Evolutionary conservation across 2,113 vertebrate species (phyloP), one percentile per base, ranked within the genome.

Genomic region (Protomyctophum bolini): DNA sequence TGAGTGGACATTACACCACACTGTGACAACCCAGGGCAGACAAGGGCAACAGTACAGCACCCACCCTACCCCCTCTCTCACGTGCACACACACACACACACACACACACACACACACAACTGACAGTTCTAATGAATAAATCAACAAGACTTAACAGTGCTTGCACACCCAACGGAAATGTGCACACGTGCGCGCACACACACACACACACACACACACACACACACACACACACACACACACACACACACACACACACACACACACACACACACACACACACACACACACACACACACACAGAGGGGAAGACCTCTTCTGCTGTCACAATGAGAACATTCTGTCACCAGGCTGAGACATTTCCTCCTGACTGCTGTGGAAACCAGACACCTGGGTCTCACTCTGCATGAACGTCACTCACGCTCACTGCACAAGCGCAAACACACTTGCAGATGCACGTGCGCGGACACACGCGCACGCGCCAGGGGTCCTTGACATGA

Each of bases 1-100:
- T 56, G 70, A 80, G 77, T 70, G 83, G 78, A 91, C 83, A 89
- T 92, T 85, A 84, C 90, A 88, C 88, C 87, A 87, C 83, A 88
- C 90, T 89, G 91, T 83, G 82, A 91, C 77, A 60, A 75, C 72
- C 52, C 9, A 82, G 79, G 70, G 87, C 78, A 91, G 86, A 87
- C 88, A 80, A 72, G 58, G 54, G 73, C 75, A 74, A 83, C 73
- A 85, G 72, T 82, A 80, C 73, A 78, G 33, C 75, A 79, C 70
- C 79, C 75, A 75, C 66, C 73, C 66, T 5, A 45, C 63, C 70
- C 82, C 80, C 84, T 73, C 67, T 68, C 76, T 66, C 67, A 63
- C 70, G 68, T 55, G 74, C 76, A 82, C 41, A 67, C 5, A 8
- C 11, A 7, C 10, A 33, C 50, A 56, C 55, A 72, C 60, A 75